Base-by-base conservation (phyloP, 1,140 invertebrate genomes). In the Drosophila sechellia region DNA sequence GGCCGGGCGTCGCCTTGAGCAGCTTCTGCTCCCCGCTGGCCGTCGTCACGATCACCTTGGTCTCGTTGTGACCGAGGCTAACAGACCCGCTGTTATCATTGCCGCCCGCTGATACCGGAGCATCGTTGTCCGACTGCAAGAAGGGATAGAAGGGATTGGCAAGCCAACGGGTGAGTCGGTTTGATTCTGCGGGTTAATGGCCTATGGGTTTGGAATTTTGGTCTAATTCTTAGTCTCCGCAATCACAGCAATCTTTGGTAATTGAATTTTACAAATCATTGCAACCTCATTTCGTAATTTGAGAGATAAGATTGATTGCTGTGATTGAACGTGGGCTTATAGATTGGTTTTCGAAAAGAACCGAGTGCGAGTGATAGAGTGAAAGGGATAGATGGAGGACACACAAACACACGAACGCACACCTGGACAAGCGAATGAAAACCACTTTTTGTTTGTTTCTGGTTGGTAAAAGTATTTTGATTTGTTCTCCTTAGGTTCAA, bases 21-120 rank as follows among this genome's bases (percentile, higher is more conserved):
- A 71, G 64, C 68, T 87, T 85, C 68, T 90, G 81, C 34, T 77
- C 81, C 27, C 84, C 77, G 10, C 66, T 75, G 37, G 78, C 55
- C 13, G 87, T 80, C 35, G 79, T 80, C 34, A 91, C 81, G 56
- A 91, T 91, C 15, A 91, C 89, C 70, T 91, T 91, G 39, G 90
- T 74, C 72, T 91, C 86, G 59, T 84, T 90, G 50, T 84, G 85
- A 42, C 59, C 74, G 48, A 89, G 69, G 37, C 80, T 84, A 90
- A 91, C 90, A 83, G 90, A 91, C 79, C 85, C 85, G 84, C 89
- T 92, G 91, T 90, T 90, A 73, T 85, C 79, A 48, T 59, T 89
- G 52, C 74, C 66, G 31, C 48, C 48, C 12, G 70, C 49, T 27
- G 63, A 63, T 5, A 42, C 63, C n/a, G 58, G 31, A 35, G 54